phyloP scores from a whole-genome alignment of 1,140 invertebrate genomes.

The Papilio machaon region DNA sequence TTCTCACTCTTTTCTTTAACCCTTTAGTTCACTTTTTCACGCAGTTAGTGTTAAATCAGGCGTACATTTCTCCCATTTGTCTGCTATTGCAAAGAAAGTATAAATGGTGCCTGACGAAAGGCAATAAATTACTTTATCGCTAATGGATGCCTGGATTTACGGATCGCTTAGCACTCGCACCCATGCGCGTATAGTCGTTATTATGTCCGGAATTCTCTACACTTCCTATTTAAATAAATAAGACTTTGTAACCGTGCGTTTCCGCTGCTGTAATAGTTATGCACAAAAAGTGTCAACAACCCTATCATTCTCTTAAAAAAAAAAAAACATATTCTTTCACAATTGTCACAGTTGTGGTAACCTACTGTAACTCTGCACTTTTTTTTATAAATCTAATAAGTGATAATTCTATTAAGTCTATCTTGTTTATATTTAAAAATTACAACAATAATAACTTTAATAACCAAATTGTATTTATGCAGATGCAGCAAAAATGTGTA shows the following conservation, averaged over 20 bases:
- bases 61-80: conserved; percentile 33
- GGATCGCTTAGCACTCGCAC: conserved; percentile 19
- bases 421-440: too few relatives aligned
- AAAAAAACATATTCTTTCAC: too few relatives aligned
- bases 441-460: too few relatives aligned
- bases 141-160: conserved; percentile 34
- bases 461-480: too few relatives aligned
- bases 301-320: too few relatives aligned
- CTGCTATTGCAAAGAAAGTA: conserved; percentile 33
- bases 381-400: too few relatives aligned
- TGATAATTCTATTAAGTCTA: too few relatives aligned
- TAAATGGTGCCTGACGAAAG: conserved; percentile 36
- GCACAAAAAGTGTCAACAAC: neutral
- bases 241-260: neutral
- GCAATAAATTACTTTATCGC: conserved; percentile 33
- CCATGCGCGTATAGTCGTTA: neutral
- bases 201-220: neutral
- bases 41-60: conserved; percentile 36
- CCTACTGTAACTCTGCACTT: too few relatives aligned
- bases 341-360: too few relatives aligned
- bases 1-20: neutral
- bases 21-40: conserved; percentile 25
- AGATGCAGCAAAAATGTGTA: too few relatives aligned
- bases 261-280: neutral
- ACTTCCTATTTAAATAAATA: neutral